Evolutionary conservation across 2,797 vertebrate genomes (phyloP), one percentile per base, ranked within the genome.

Genomic region (Gila robusta): DNA sequence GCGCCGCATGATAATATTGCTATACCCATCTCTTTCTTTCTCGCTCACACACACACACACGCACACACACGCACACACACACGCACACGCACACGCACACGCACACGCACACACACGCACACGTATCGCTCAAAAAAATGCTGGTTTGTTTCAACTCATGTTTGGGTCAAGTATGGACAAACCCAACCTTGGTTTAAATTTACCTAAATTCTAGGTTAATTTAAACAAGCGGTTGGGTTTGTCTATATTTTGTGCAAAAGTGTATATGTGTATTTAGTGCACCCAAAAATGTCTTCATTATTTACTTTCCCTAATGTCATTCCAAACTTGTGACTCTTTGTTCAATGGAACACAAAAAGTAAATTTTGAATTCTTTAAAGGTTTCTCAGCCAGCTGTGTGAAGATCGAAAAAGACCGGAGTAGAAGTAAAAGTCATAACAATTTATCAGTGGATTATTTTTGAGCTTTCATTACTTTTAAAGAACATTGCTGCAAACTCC

Each of bases 1-100:
- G 76, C 74, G 72, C 91, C 67, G 7, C 4, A 52, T 85, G 84
- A 89, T 83, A 93, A 93, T 90, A 89, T 82, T 89, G 82, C 81
- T 87, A 85, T 41, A 86, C 23, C 64, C 67, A 84, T 6, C 47
- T 49, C 47, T 16, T 4, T 49, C 47, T 16, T 4, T 16, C 47
- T 16, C 47, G 1, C 44, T 5, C 44, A 1, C 44, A 14, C 44
- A 47, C 44, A 47, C 44, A 47, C 44, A 47, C 44, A 44, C 44
- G 12, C 44, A 67, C 17, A 21, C 6, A 64, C 56, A n/a, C 23
- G n/a, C 23, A 5, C 11, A n/a, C 49, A 37, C 37, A 37, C 5
- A 37, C 37, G 12, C 44, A 44, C 41, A 44, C 41, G 12, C 44
- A 44, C 41, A 44, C 41, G 12, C 41, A 44, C 41, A 44, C 44